A percentile compares a stretch with the other conserved stretches of the same genome.
phyloP scores from a whole-genome alignment of 2,888 invertebrate species.

The Drosophila anceps region DNA sequence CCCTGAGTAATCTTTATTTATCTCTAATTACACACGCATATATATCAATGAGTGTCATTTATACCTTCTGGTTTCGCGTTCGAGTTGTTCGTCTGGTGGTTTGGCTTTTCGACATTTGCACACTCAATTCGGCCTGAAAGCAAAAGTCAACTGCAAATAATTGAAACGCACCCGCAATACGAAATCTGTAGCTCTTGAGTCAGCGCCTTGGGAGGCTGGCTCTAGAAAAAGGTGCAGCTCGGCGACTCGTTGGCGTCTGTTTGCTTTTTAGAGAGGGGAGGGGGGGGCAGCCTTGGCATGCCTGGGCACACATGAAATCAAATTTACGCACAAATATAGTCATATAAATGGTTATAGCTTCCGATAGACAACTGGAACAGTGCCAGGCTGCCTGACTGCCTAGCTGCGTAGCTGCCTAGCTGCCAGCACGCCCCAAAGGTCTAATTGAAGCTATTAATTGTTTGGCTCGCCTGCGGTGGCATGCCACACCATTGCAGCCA shows the following conservation, averaged over 20 bases:
- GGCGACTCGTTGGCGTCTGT: constrained; percentile 31
- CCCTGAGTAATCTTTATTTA: constrained; percentile 40
- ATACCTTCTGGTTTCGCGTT: constrained; percentile 8
- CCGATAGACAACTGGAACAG: constrained; percentile 73
- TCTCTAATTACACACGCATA: constrained; percentile 37
- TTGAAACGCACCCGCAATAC: constrained; percentile 71
- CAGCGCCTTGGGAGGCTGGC: constrained; percentile 19
- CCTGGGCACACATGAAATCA: constrained; percentile 70
- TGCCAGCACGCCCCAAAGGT: constrained; percentile 68
- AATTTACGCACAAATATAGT: constrained; percentile 79
- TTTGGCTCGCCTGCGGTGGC: constrained; percentile 67
- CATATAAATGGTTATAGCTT: constrained; percentile 79
- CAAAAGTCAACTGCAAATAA: constrained; percentile 22
- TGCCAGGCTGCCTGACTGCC: constrained; percentile 17
- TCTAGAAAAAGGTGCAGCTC: constrained; percentile 64
- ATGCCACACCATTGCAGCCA: constrained; percentile 28
- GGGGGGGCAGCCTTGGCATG: constrained; percentile 39
- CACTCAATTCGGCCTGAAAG: constrained; percentile 54
- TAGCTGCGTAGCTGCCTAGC: background rate
- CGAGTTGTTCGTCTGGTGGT: constrained; percentile 17
- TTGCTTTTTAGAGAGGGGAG: constrained; percentile 5
- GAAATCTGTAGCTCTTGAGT: constrained; percentile 10
- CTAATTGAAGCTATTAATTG: constrained; percentile 81
- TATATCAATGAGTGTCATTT: constrained; percentile 25
- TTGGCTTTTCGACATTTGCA: constrained; percentile 51